A percentile compares a stretch with the other conserved stretches of the same genome.
Conservation (phyloP, 2,113 vertebrate species). For the Tachuris rubrigastra region DNA sequence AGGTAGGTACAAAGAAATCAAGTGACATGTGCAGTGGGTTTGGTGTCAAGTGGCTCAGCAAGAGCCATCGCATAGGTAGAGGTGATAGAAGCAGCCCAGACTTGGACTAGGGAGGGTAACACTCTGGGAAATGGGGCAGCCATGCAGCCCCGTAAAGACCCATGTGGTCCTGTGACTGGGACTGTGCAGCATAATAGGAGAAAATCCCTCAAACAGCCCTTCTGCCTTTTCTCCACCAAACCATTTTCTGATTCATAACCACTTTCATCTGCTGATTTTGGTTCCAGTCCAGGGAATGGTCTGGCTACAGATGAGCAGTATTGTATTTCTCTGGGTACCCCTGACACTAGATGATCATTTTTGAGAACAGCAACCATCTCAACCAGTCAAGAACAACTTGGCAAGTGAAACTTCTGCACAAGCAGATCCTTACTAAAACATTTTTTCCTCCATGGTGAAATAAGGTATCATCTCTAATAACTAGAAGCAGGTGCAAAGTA, state of each 20-base stretch:
- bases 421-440: background rate
- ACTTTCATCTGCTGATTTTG: background rate
- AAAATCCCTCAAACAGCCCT: background rate
- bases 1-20: background rate
- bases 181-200: background rate
- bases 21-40: background rate
- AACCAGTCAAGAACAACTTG: background rate
- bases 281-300: background rate
- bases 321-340: background rate
- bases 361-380: background rate
- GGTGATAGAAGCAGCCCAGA: background rate
- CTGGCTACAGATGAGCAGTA: background rate
- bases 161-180: background rate
- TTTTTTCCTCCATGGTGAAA: background rate
- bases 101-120: too few species aligned
- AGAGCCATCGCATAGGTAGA: background rate
- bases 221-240: background rate
- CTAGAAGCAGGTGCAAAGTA: accelerated
- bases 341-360: background rate
- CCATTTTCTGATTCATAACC: background rate
- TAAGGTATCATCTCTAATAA: background rate
- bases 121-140: background rate
- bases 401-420: background rate
- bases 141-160: background rate
- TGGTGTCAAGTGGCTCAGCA: background rate